Base-by-base conservation (phyloP, 2,797 vertebrate genomes). In the Melopsittacus undulatus region DNA sequence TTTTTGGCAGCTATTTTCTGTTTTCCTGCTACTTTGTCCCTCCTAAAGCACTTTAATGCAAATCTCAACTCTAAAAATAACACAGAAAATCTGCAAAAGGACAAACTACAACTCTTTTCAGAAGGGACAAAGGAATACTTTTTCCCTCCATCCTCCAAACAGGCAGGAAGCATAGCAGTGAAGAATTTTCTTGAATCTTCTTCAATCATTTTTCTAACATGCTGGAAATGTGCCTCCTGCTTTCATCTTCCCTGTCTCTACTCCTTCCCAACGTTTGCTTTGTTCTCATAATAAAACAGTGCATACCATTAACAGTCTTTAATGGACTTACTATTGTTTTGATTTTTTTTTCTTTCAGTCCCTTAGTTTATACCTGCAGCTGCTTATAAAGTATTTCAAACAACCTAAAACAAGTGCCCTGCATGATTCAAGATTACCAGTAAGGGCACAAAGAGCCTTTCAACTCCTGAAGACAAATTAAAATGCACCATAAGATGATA, bases 121-220 rank as follows among this genome's bases (percentile, higher is more conserved):
- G 14, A 59, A 86, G 19, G 29, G 36, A 83, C 83, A 11, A 89
- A 76, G 63, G 96, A 93, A 85, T 34, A 56, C 20, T 51, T 66
- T 54, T 59, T 70, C 13, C 6, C 26, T 88, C 29, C 34, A 61
- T 42, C 45, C 49, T 91, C 62, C 85, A 79, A 82, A 81, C 12
- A 89, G 73, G 48, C 72, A 94, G 36, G 56, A 94, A 76, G 63
- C 49, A 89, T 11, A 91, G 76, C 80, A 87, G 57, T 75, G 63
- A 95, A 87, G 82, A 93, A 85, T 95, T 94, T 95, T 95, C 90
- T 92, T 97, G 83, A 87, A 81, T 87, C 30, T 81, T 94, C 87
- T 82, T 95, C 89, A 93, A 11, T 81, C 14, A 29, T 77, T 95
- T 96, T 90, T 67, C 42, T 90, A 91, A 83, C 78, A 87, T 81